Evolutionary conservation across 2,888 invertebrate genomes (phyloP).

Genomic region (Ganaspis brasiliensis): DNA sequence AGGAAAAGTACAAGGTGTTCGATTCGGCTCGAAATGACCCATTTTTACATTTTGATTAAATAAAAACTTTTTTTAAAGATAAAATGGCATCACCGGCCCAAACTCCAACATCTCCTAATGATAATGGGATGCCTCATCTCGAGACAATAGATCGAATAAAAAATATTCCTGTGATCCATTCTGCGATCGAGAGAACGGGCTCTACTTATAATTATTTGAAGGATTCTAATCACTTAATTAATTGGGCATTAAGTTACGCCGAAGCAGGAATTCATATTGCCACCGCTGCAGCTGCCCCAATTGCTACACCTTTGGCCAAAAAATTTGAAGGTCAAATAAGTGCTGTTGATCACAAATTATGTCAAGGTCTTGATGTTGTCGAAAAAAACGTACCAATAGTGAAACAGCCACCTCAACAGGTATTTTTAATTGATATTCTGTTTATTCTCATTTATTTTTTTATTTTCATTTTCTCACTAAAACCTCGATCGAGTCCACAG

Average conservation of each 20-base stretch:
- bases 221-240: conserved; percentile 82
- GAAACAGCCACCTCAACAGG: conserved; percentile 83
- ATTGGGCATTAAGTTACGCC: conserved; percentile 83
- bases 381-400: conserved; percentile 83
- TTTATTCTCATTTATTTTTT: conserved; percentile 15
- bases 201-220: conserved; percentile 78
- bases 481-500: no score
- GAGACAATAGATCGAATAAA: conserved; percentile 77
- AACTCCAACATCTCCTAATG: conserved; percentile 45
- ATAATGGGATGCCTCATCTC: conserved; percentile 67
- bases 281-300: conserved; percentile 81
- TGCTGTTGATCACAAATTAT: conserved; percentile 82
- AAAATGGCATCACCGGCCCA: conserved; percentile 57
- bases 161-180: conserved; percentile 75
- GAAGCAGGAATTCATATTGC: conserved; percentile 82
- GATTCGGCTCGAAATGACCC: no score
- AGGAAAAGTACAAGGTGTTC: no score
- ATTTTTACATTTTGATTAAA: no score
- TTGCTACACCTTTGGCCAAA: conserved; percentile 81
- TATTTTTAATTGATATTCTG: conserved; percentile 72
- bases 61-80: conserved; percentile 36
- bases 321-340: conserved; percentile 82
- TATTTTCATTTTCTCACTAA: no score
- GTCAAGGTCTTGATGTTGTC: conserved; percentile 82
- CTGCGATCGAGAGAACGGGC: conserved; percentile 77